Evolutionary conservation across 1,140 invertebrate genomes (phyloP), one percentile per base, ranked within the genome.

Genomic region (Heliconius hewitsoni): DNA sequence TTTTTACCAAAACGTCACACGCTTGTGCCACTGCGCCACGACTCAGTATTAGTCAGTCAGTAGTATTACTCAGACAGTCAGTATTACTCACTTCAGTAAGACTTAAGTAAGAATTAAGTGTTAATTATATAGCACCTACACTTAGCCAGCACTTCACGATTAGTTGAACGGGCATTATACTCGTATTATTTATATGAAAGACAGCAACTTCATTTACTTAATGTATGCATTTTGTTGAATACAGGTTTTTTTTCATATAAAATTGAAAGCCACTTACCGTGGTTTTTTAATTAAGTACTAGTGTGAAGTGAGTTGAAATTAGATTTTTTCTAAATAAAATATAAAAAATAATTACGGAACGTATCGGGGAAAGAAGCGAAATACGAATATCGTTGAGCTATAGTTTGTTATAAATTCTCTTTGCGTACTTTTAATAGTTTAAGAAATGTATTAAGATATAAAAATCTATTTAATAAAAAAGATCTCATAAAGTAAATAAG

Each of bases 151-250:
- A 70, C 37, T 76, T 77, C 70, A 27, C 71, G 70, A 30, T 72
- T 77, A 77, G 70, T 73, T 73, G n/a, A 46, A 74, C 74, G 23
- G 37, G 18, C 37, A 76, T 73, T 75, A 76, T 73, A 37, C 5
- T 34, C 34, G 34, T 37, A 30, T 76, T 75, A 79, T 79, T 74
- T 60, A 80, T 76, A 75, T 71, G 42, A 57, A 76, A 75, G 76
- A 80, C 71, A 70, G 78, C 74, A 75, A 76, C 27, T 74, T 80
- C 74, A 80, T 80, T 80, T 76, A 80, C 71, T 80, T 80, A 80
- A 80, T 80, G 78, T 73, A 76, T 74, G 60, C 60, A 66, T 66
- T 52, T 70, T 80, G 55, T 76, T 76, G 34, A 71, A 80, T 80
- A 80, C 52, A 19, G 30, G 70, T 71, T 13, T 66, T 66, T 30